These are phyloP conservation scores for Serinus canaria DNA, from an alignment of 2,113 vertebrate species.

Conservation along the genomic window DNA sequence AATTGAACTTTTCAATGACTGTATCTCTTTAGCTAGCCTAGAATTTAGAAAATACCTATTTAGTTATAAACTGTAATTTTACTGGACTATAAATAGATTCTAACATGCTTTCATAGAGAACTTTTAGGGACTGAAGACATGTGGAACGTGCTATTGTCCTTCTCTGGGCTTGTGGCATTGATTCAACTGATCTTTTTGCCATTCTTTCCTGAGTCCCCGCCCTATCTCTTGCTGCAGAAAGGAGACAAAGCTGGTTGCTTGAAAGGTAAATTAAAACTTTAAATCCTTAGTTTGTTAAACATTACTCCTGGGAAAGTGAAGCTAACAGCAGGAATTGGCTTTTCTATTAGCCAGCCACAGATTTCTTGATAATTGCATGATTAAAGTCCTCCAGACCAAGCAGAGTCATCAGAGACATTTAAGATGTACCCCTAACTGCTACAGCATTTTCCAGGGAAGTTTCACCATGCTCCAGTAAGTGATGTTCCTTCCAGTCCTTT, in stretches of 20 bases:
- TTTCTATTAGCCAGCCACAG: neutral
- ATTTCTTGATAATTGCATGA: neutral
- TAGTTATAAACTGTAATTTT: neutral
- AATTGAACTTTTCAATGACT: neutral
- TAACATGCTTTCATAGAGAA: slow-evolving; percentile 62
- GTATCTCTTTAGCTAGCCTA: neutral
- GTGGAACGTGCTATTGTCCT: slow-evolving; percentile 79
- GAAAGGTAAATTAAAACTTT: slow-evolving; percentile 66
- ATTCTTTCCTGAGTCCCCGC: slow-evolving; percentile 73
- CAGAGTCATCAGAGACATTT: neutral
- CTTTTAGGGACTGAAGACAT: slow-evolving; percentile 82
- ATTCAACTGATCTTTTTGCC: slow-evolving; percentile 72
- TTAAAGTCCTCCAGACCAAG: neutral
- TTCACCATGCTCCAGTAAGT: neutral
- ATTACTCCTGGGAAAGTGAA: neutral
- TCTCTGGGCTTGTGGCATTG: slow-evolving; percentile 70
- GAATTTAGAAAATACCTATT: neutral
- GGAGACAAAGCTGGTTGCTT: slow-evolving; percentile 72
- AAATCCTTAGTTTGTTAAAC: neutral
- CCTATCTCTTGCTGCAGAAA: slow-evolving; percentile 77
- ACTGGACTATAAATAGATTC: neutral
- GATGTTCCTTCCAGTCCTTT: neutral
- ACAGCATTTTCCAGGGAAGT: neutral
- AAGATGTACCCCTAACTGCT: neutral
- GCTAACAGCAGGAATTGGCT: neutral